Conservation (phyloP, 2,113 vertebrate species). For the Oncorhynchus keta region DNA sequence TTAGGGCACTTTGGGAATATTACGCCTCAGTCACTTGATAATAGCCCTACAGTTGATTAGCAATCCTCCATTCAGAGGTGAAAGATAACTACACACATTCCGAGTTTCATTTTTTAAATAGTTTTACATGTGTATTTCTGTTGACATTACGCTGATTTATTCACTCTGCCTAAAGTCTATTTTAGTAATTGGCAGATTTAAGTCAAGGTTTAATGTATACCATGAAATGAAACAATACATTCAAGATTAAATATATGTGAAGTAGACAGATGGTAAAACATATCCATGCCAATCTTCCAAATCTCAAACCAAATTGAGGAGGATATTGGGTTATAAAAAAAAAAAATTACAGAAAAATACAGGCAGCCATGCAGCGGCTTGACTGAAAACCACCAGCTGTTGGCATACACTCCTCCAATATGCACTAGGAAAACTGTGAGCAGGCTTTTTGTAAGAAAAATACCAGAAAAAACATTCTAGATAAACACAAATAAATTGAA, state of each 20-base stretch:
- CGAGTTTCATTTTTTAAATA: conserved; percentile 20
- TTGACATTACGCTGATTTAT: not conserved
- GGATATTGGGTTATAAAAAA: not conserved
- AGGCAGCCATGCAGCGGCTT: not conserved
- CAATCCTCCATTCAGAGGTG: conserved; percentile 54
- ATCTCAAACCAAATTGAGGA: not conserved
- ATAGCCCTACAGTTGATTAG: conserved; percentile 59
- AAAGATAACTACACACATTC: conserved; percentile 61
- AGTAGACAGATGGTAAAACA: no score
- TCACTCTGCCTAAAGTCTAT: no score
- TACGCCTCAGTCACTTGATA: conserved; percentile 57
- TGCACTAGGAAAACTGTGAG: conserved; percentile 7
- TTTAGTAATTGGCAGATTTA: no score
- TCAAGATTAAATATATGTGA: no score
- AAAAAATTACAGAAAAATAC: not conserved
- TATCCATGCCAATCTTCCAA: not conserved
- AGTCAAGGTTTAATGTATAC: no score
- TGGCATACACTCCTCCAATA: not conserved
- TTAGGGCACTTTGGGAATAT: conserved; percentile 57
- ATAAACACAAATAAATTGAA: conserved; percentile 39
- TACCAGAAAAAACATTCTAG: not conserved
- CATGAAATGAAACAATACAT: no score
- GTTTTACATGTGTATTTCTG: not conserved
- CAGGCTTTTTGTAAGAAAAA: conserved; percentile 1
- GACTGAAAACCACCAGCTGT: not conserved